phyloP scores from a whole-genome alignment of 2,888 invertebrate genomes.

The Leptinotarsa rubiginosa region DNA sequence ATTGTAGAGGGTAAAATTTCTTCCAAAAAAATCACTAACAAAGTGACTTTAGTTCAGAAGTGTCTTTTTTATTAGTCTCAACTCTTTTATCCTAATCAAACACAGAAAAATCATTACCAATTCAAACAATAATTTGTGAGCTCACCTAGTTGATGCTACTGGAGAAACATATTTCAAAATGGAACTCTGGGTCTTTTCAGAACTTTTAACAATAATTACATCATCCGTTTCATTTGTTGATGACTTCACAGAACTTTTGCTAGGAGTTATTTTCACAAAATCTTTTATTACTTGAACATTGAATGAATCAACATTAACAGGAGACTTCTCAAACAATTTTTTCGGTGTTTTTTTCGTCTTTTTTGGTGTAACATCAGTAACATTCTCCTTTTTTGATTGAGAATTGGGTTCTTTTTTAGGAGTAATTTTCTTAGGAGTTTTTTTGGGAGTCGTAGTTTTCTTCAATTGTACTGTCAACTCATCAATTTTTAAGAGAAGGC shows the following conservation, averaged over 20 bases:
- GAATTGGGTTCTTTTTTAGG: slow-evolving; percentile 17
- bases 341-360: slow-evolving; percentile 46
- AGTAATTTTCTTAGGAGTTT: not conserved
- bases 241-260: slow-evolving; percentile 50
- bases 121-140: not conserved
- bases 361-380: slow-evolving; percentile 34
- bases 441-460: not conserved
- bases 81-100: not conserved
- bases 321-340: slow-evolving; percentile 59
- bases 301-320: slow-evolving; percentile 56
- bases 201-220: slow-evolving; percentile 37
- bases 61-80: not conserved
- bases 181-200: slow-evolving; percentile 51
- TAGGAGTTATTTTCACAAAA: slow-evolving; percentile 61
- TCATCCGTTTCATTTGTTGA: slow-evolving; percentile 27
- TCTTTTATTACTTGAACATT: slow-evolving; percentile 60
- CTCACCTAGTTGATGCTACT: slow-evolving; percentile 37
- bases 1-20: too few species aligned
- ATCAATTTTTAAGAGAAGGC: slow-evolving; percentile 26
- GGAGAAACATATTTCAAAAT: slow-evolving; percentile 54
- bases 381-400: slow-evolving; percentile 2
- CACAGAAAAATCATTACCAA: not conserved
- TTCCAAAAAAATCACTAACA: too few species aligned
- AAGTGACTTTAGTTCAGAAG: not conserved
- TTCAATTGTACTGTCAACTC: not conserved